Evolutionary conservation across 2,113 vertebrate species (phyloP).

Genomic region (Paratilapia polleni): DNA sequence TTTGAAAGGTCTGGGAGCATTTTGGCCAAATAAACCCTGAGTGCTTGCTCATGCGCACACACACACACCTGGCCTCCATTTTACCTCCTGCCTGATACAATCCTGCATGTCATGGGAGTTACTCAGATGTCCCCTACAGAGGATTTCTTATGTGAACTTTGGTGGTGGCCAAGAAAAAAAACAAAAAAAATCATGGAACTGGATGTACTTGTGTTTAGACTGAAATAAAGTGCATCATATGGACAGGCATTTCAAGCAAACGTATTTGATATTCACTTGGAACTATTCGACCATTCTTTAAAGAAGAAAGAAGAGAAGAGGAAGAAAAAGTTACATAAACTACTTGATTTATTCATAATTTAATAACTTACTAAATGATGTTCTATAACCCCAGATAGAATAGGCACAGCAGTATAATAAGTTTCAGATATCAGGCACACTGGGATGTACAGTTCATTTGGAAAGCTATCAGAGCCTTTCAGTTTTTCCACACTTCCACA

Average conservation of each 20-base stretch:
- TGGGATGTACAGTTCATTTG: too few relatives aligned
- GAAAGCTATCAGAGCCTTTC: too few relatives aligned
- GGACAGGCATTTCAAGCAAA: not conserved
- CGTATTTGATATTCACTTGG: not conserved
- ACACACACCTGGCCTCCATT: conserved; percentile 70
- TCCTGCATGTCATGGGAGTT: conserved; percentile 25
- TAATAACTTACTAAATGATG: too few relatives aligned
- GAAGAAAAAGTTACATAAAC: not conserved
- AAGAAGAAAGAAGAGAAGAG: not conserved
- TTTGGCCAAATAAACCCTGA: conserved; percentile 59
- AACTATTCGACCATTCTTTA: not conserved
- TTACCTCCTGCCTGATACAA: conserved; percentile 48
- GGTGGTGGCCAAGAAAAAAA: not conserved
- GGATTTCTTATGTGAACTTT: not conserved
- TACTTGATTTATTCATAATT: too few relatives aligned
- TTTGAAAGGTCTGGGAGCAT: conserved; percentile 59
- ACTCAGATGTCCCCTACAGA: conserved; percentile 8
- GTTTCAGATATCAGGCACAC: too few relatives aligned
- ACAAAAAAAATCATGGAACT: not conserved
- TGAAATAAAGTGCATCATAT: not conserved
- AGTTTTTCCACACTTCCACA: too few relatives aligned
- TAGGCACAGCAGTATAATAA: too few relatives aligned
- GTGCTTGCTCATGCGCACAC: conserved; percentile 1
- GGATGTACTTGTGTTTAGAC: not conserved
- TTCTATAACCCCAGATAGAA: too few relatives aligned